These are phyloP conservation scores for Rhegmatorhina hoffmannsi DNA, from an alignment of 2,113 vertebrate species.

Conservation along the genomic window DNA sequence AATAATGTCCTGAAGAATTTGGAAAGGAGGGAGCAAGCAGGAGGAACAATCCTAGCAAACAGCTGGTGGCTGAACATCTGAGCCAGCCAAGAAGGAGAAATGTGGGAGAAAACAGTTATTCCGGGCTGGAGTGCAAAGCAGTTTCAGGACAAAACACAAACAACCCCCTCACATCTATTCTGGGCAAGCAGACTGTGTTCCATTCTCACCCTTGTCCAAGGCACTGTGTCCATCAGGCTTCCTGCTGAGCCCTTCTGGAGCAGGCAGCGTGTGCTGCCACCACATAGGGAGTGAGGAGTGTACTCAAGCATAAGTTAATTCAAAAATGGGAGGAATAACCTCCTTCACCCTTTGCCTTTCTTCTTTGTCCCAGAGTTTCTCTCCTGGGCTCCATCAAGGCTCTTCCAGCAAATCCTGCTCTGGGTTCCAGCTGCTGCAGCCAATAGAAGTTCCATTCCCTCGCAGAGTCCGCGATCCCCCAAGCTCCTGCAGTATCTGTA, in stretches of 20 bases:
- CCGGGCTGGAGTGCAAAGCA: constrained; percentile 31
- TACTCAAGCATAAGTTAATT: neutral
- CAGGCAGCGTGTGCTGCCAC: neutral
- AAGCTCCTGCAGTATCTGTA: neutral
- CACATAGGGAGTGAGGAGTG: neutral
- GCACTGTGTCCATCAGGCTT: neutral
- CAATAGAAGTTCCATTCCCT: neutral
- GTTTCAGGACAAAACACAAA: constrained; percentile 25
- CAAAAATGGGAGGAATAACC: neutral
- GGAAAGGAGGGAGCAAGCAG: constrained; percentile 5
- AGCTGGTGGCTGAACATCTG: constrained; percentile 58
- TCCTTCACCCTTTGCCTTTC: neutral
- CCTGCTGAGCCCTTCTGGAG: constrained; percentile 17
- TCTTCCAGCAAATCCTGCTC: neutral
- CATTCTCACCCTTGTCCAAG: constrained; percentile 49
- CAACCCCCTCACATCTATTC: constrained; percentile 15
- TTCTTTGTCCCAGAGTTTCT: neutral
- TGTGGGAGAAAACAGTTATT: constrained; percentile 56
- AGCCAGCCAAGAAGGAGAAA: constrained; percentile 44
- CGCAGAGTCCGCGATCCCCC: neutral
- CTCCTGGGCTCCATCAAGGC: neutral
- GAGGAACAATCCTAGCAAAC: constrained; percentile 54
- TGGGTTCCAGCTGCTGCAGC: constrained; percentile 12
- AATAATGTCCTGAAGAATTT: constrained; percentile 61
- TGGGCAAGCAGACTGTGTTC: constrained; percentile 8